Evolutionary conservation across 2,888 invertebrate genomes (phyloP).

Genomic region (Strigamia transsilvanica): DNA sequence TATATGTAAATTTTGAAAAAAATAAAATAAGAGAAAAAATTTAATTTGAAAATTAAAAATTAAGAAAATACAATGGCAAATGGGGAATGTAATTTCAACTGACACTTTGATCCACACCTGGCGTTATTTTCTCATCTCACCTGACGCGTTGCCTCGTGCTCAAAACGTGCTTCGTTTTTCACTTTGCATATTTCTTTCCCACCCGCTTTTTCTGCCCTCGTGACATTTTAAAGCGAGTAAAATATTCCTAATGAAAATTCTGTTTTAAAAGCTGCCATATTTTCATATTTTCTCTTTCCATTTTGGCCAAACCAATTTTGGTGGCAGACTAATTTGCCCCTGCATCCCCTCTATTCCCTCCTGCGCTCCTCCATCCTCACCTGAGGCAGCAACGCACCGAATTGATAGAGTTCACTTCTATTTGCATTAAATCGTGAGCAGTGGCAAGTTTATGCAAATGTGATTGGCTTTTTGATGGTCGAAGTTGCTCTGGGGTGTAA

Average conservation of each 20-base stretch:
- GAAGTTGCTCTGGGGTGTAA: constrained; percentile 7
- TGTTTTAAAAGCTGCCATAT: constrained; percentile 43
- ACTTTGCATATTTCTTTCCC: neutral
- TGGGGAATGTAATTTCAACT: constrained; percentile 24
- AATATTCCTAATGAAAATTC: constrained; percentile 39
- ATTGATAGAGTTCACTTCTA: constrained; percentile 17
- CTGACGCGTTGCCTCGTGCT: neutral
- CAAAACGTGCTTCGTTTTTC: neutral
- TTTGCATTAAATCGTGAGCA: constrained; percentile 43
- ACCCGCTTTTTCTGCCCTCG: neutral
- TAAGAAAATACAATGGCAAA: neutral
- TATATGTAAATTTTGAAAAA: neutral
- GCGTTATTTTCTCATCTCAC: constrained; percentile 9
- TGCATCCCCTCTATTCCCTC: neutral
- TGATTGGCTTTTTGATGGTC: constrained; percentile 33
- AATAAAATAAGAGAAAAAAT: neutral
- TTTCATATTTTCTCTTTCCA: constrained; percentile 21
- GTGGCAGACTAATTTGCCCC: constrained; percentile 37
- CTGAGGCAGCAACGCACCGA: neutral
- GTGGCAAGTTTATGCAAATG: constrained; percentile 46
- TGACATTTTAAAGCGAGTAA: constrained; percentile 45
- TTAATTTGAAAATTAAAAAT: neutral
- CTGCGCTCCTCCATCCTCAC: constrained; percentile 14
- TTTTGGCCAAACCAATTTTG: constrained; percentile 14
- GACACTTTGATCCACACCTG: constrained; percentile 17